Evolutionary conservation across 2,113 vertebrate genomes (phyloP), one percentile per base, ranked within the genome.

Genomic region (Cochlearius cochlearius): DNA sequence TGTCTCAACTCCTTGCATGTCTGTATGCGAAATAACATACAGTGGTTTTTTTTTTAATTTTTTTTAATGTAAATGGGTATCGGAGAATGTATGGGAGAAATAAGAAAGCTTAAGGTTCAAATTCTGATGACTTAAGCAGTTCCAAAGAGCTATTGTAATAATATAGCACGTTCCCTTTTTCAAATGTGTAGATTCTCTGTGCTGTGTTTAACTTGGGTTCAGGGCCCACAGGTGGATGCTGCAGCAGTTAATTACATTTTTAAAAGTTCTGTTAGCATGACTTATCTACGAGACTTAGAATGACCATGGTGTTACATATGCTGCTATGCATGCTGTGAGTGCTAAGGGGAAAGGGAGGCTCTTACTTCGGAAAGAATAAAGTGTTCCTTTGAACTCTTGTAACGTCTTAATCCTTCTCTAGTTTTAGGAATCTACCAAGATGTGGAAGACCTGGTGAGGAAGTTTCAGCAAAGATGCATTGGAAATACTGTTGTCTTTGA

Each of bases 141-240:
- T 63, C 12, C n/a, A 49, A 64, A 76, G n/a, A 76, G 59, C 25
- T 64, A 6, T 52, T 52, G 30, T 36, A 71, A 18, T 52, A 72
- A n/a, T 39, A 30, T 5, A 58, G 10, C 7, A 1, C 43, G 16
- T 74, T 75, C 16, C 60, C n/a, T 75, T 39, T 88, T 67, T 43
- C 43, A 43, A 38, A 17, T 18, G 16, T 12, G 11, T 38, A 71
- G 15, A 43, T 77, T 86, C 8, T 85, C 22, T 74, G 43, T 58
- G 64, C 66, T 62, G 89, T 96, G 12, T 77, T 15, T 97, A 55
- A 85, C 12, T 83, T 87, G 88, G 86, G 86, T 97, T 98, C 39
- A 50, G 97, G 94, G 97, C 97, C 97, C 97, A 64, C 71, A 82
- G 91, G 94, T 95, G 73, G 17, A 11, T 78, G 92, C 78, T 90